These are phyloP conservation scores for Melanostoma scalare DNA, from an alignment of 2,888 invertebrate species.

Conservation along the genomic window DNA sequence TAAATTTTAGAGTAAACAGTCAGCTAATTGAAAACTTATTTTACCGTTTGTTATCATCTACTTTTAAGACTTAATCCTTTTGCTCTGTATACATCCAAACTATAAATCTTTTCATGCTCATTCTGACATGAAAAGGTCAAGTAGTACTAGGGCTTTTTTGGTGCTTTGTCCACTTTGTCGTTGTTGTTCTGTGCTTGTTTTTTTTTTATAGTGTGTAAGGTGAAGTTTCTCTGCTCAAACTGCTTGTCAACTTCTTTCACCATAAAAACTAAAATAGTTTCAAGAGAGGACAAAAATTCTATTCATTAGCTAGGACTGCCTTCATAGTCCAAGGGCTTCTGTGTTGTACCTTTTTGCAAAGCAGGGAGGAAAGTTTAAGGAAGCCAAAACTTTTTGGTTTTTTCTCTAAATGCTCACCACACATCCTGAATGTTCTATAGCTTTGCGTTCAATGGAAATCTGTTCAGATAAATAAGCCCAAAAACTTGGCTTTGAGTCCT, in stretches of 20 bases:
- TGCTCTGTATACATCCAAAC: background rate
- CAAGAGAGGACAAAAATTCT: slow-evolving; percentile 60
- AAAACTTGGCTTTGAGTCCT: no score
- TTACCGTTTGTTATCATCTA: slow-evolving; percentile 38
- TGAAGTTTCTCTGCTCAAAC: slow-evolving; percentile 9
- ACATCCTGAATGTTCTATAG: no score
- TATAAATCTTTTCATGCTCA: slow-evolving; percentile 63
- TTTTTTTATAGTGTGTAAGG: background rate
- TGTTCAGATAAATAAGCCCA: no score
- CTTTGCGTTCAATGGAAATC: no score
- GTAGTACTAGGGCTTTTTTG: slow-evolving; percentile 46
- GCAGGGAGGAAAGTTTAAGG: no score
- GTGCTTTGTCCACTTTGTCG: slow-evolving; percentile 40
- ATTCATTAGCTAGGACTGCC: slow-evolving; percentile 56
- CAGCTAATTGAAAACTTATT: slow-evolving; percentile 54
- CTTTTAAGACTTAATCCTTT: slow-evolving; percentile 1
- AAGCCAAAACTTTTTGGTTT: no score
- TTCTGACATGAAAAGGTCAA: slow-evolving; percentile 64
- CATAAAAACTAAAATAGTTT: slow-evolving; percentile 68
- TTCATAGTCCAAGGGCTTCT: background rate
- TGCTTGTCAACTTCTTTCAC: slow-evolving; percentile 69
- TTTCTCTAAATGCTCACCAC: no score
- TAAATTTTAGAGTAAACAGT: slow-evolving; percentile 27
- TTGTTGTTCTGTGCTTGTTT: slow-evolving; percentile 14
- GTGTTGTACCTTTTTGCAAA: no score